phyloP scores from a whole-genome alignment of 2,113 vertebrate genomes.

The Hippocampus comes region DNA sequence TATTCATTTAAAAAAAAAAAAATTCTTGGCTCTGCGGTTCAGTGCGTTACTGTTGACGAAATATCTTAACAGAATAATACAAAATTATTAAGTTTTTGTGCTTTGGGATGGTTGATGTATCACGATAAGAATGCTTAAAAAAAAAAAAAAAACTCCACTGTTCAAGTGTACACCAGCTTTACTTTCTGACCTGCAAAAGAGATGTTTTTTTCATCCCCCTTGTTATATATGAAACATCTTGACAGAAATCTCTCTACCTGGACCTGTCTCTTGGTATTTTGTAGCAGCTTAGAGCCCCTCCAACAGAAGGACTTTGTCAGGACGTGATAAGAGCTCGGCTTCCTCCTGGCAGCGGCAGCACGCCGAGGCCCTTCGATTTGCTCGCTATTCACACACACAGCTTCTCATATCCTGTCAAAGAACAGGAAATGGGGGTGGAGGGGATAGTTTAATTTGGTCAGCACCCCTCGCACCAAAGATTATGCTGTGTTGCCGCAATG shows the following conservation, averaged over 20 bases:
- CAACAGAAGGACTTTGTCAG: constrained; percentile 45
- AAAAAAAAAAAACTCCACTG: background rate
- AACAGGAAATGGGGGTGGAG: background rate
- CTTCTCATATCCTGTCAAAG: constrained; percentile 19
- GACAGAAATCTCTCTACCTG: constrained; percentile 34
- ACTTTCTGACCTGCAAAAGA: background rate
- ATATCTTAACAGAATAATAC: background rate
- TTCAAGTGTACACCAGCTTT: background rate
- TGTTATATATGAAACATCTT: constrained; percentile 30
- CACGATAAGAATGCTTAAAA: background rate
- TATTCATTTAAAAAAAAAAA: background rate
- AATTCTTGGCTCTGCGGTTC: background rate
- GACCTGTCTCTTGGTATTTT: constrained; percentile 38
- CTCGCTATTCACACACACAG: constrained; percentile 1
- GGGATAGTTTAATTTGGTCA: constrained; percentile 17
- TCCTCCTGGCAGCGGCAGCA: constrained; percentile 37
- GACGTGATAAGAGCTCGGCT: constrained; percentile 43
- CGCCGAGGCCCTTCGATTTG: constrained; percentile 11
- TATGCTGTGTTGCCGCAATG: background rate
- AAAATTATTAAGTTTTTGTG: background rate
- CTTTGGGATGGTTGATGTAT: background rate
- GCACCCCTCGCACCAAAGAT: background rate
- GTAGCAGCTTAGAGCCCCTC: constrained; percentile 41
- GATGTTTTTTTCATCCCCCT: constrained; percentile 29
- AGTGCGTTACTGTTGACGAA: background rate